Evolutionary conservation across 2,113 vertebrate genomes (phyloP), one percentile per base, ranked within the genome.

Genomic region (Lagopus muta): DNA sequence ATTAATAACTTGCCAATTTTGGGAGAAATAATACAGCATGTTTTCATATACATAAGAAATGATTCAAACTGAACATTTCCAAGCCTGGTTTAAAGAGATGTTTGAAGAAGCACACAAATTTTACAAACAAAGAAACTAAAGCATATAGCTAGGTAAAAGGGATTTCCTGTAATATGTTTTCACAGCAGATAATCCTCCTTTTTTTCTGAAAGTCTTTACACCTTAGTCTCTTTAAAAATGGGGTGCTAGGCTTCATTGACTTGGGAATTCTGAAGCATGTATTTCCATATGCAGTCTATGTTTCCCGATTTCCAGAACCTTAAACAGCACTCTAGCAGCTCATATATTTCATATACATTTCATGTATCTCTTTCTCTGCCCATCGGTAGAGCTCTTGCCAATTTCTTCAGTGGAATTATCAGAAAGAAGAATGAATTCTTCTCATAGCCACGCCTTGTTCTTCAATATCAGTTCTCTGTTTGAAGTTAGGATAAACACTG

Each of bases 1-100:
- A 69, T 57, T 64, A 94, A 85, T 47, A 91, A 80, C 72, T 86
- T 88, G 84, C 87, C 91, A 93, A 28, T 94, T 93, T 88, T 67
- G 64, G 86, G 72, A 89, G 82, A 45, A 71, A 78, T 87, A 93
- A 71, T 21, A 80, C 38, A 60, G 55, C 55, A 92, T 88, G 15
- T 27, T 80, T 71, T 92, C 19, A 0, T 52, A 34, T 64, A 58
- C 40, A 34, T 10, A 66, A 82, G 27, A 34, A 18, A 27, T 17
- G 54, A 50, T 90, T 72, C 60, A 57, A 87, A 54, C 42, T 38
- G 72, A 88, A 77, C 4, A 6, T 80, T 88, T 85, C 55, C 60
- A 88, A 67, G 38, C 19, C 61, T 70, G 64, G 30, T 82, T 91
- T 82, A 92, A 91, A 77, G 71, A 80, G 42, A 38, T 15, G 30